Evolutionary conservation across 92 coral and sea anemone species (phyloP).

Genomic region (Zoanthus sansibaricus): DNA sequence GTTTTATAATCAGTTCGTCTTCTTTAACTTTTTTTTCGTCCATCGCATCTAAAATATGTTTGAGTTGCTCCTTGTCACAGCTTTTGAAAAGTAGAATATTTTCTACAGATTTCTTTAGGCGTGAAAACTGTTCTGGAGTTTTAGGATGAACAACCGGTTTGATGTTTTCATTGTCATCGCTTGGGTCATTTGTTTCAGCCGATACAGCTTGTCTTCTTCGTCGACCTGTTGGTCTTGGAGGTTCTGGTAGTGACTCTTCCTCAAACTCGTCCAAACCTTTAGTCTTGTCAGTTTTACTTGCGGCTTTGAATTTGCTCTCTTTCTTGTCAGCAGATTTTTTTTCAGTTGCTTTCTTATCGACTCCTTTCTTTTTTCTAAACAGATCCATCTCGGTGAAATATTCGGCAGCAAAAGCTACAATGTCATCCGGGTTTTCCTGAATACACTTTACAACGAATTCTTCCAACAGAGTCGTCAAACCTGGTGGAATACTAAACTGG

Average conservation of each 20-base stretch:
- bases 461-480: slow-evolving; percentile 90
- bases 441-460: slow-evolving; percentile 97
- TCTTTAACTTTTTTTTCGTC: slow-evolving; percentile 84
- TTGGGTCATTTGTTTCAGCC: slow-evolving; percentile 96
- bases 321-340: slow-evolving; percentile 71
- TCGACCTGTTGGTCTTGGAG: slow-evolving; percentile 85
- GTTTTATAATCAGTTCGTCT: slow-evolving; percentile 85
- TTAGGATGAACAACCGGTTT: slow-evolving; percentile 90
- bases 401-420: slow-evolving; percentile 97
- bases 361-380: slow-evolving; percentile 59
- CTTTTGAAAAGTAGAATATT: slow-evolving; percentile 89
- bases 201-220: slow-evolving; percentile 92
- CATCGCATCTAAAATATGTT: slow-evolving; percentile 88
- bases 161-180: slow-evolving; percentile 70
- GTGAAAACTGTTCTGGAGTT: slow-evolving; percentile 83
- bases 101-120: slow-evolving; percentile 85
- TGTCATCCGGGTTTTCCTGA: slow-evolving; percentile 94
- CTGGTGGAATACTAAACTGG: slow-evolving; percentile 88
- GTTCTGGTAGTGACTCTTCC: slow-evolving; percentile 74
- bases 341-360: slow-evolving; percentile 54
- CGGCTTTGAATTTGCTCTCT: slow-evolving; percentile 69
- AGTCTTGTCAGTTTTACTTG: slow-evolving; percentile 16
- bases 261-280: slow-evolving; percentile 48
- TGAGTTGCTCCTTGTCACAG: slow-evolving; percentile 90
- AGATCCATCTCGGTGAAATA: slow-evolving; percentile 86